Evolutionary conservation across 2,888 invertebrate species (phyloP).

Genomic region (Tortricodes alternella): DNA sequence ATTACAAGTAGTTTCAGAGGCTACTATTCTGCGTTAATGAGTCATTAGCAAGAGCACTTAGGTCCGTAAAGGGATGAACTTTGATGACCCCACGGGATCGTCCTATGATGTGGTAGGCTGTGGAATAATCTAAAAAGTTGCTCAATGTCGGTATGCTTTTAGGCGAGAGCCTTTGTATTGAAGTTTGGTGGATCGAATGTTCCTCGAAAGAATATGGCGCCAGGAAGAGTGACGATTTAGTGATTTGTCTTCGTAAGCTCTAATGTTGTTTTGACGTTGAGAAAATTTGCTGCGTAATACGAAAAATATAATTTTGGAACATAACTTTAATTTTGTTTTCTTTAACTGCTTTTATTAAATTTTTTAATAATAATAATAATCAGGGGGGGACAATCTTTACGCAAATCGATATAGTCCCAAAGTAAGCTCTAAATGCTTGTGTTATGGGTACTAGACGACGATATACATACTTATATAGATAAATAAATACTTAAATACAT

Average conservation of each 20-base stretch:
- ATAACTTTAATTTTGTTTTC: no score
- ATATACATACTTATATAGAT: no score
- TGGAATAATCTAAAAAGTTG: constrained; percentile 12
- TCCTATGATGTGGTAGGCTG: constrained; percentile 7
- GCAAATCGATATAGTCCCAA: no score
- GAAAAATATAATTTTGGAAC: neutral
- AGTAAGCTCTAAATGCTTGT: no score
- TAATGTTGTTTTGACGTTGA: constrained; percentile 6
- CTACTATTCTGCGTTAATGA: constrained; percentile 32
- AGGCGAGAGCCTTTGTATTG: neutral
- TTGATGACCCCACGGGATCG: constrained; percentile 25
- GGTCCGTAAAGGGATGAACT: constrained; percentile 28
- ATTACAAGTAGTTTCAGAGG: constrained; percentile 29
- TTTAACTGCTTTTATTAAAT: no score
- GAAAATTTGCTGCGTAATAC: constrained; percentile 2
- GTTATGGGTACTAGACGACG: no score
- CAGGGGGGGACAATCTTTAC: no score
- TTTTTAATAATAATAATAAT: no score
- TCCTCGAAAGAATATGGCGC: neutral
- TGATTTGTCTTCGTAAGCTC: constrained; percentile 23
- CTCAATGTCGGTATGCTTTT: neutral
- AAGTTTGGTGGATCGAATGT: neutral
- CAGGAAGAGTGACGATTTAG: neutral
- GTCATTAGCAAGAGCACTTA: constrained; percentile 29
- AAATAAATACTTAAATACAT: no score